Evolutionary conservation across 2,888 invertebrate species (phyloP).

Genomic region (Acrobasis suavella): DNA sequence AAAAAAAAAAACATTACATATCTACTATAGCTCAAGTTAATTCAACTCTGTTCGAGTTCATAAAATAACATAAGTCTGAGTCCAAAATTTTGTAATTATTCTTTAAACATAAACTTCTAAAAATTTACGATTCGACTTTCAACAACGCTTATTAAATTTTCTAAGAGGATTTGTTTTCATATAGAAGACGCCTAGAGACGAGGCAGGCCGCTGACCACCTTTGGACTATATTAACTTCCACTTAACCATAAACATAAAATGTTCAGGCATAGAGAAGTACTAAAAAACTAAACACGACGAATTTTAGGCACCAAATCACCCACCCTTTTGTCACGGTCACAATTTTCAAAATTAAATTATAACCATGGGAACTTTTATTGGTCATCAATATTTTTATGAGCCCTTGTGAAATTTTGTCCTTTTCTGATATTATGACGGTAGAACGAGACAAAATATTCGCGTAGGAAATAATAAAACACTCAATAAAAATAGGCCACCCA

Average conservation of each 20-base stretch:
- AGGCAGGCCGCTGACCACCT: neutral
- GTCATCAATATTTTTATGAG: conserved; percentile 12
- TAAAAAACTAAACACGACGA: conserved; percentile 47
- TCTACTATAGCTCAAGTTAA: no score
- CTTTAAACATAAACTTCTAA: no score
- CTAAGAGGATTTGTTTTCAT: no score
- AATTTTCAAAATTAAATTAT: conserved; percentile 63
- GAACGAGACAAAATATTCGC: conserved; percentile 28
- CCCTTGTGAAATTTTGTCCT: conserved; percentile 28
- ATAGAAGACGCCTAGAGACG: no score
- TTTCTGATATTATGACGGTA: conserved; percentile 13
- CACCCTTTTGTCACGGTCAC: conserved; percentile 67
- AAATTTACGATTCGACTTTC: no score
- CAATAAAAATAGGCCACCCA: conserved; percentile 44
- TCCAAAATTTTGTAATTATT: no score
- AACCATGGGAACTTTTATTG: conserved; percentile 36
- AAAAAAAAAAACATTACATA: no score
- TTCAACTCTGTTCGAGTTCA: no score
- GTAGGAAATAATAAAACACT: conserved; percentile 11
- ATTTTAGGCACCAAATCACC: conserved; percentile 64
- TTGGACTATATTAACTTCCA: conserved; percentile 4
- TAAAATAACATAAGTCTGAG: no score
- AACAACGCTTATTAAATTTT: no score
- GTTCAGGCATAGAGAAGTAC: conserved; percentile 37
- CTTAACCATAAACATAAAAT: neutral